Conservation (phyloP, 2,797 vertebrate genomes). For the Discoglossus pictus region DNA sequence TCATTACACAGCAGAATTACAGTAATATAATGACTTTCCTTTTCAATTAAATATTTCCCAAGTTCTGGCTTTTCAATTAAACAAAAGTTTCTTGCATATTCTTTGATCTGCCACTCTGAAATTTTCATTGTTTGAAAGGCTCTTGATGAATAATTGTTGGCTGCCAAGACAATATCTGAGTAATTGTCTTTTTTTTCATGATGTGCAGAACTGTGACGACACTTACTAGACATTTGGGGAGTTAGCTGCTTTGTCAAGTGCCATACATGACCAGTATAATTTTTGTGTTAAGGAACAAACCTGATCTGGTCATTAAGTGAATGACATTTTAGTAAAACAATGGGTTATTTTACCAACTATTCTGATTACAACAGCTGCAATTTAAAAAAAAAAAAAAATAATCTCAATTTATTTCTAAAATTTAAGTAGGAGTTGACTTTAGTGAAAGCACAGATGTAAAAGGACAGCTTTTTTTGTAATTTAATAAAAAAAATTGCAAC, state of each 20-base stretch:
- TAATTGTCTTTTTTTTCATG: conserved; percentile 39
- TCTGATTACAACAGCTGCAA: too few species aligned
- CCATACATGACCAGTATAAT: too few species aligned
- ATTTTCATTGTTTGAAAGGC: conserved; percentile 45
- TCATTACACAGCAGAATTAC: conserved; percentile 28
- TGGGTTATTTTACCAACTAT: too few species aligned
- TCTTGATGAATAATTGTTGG: conserved; percentile 51
- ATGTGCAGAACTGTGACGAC: conserved; percentile 37
- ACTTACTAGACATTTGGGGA: conserved; percentile 26
- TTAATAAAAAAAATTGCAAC: conserved; percentile 13
- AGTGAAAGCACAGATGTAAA: too few species aligned
- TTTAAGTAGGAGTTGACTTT: too few species aligned
- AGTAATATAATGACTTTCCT: conserved; percentile 29
- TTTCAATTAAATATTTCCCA: conserved; percentile 32
- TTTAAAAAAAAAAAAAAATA: too few species aligned
- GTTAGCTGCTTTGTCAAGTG: conserved; percentile 18
- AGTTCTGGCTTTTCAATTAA: conserved; percentile 25
- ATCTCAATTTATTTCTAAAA: too few species aligned
- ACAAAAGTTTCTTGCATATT: conserved; percentile 46
- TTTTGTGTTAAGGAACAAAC: too few species aligned
- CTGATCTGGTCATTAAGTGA: too few species aligned
- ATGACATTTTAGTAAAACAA: too few species aligned
- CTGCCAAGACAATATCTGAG: conserved; percentile 48
- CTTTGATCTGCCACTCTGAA: conserved; percentile 46
- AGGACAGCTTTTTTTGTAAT: too few species aligned